Evolutionary conservation across 2,888 invertebrate species (phyloP).

Genomic region (Sesamia inferens): DNA sequence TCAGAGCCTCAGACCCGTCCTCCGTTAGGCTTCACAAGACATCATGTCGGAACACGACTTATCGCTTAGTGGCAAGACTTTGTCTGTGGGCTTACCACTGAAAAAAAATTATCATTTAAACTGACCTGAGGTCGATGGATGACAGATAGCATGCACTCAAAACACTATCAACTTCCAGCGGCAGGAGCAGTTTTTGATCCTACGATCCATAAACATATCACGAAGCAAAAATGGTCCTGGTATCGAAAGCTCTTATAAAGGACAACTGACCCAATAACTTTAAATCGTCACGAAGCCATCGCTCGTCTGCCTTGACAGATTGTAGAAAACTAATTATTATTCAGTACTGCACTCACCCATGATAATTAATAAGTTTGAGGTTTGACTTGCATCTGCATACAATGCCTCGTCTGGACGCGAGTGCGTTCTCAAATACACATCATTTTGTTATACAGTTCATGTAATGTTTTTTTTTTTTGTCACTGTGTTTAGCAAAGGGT

Average conservation of each 20-base stretch:
- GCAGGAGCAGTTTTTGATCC: too few species aligned
- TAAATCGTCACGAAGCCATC: constrained; percentile 42
- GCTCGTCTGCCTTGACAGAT: constrained; percentile 66
- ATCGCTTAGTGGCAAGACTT: too few species aligned
- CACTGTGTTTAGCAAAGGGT: constrained; percentile 33
- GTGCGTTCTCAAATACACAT: constrained; percentile 74
- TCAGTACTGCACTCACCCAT: constrained; percentile 78
- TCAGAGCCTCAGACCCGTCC: too few species aligned
- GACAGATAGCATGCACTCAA: not conserved
- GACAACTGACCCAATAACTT: constrained; percentile 12
- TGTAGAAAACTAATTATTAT: constrained; percentile 81
- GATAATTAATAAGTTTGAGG: constrained; percentile 89
- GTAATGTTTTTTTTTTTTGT: constrained; percentile 45
- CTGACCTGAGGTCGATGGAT: not conserved
- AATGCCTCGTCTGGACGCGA: constrained; percentile 80
- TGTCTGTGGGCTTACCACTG: too few species aligned
- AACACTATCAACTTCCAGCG: too few species aligned
- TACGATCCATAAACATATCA: not conserved
- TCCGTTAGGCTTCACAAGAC: too few species aligned
- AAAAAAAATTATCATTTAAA: too few species aligned
- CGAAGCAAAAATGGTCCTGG: not conserved
- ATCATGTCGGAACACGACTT: too few species aligned
- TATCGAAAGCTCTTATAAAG: not conserved
- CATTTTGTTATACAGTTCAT: constrained; percentile 51
- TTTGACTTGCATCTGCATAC: constrained; percentile 84